Conservation (phyloP, 2,113 vertebrate species). For the Mormyrus iriodes region DNA sequence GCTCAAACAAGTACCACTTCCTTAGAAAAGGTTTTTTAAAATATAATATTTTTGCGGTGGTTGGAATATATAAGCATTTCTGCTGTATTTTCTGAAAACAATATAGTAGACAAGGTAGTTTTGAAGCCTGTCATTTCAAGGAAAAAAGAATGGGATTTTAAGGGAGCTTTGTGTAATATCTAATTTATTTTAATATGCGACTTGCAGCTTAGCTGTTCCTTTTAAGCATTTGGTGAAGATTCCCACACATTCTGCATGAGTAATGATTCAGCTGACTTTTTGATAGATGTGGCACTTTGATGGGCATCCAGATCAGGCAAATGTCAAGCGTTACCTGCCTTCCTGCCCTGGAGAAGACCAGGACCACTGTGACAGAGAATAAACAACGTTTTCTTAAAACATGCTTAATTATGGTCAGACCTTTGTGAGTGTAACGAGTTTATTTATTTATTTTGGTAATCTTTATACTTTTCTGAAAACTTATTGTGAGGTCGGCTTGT, state of each 20-base stretch:
- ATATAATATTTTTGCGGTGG: not conserved
- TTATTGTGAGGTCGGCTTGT: not conserved
- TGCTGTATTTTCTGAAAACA: not conserved
- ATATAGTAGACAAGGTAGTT: conserved; percentile 15
- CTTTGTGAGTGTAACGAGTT: not conserved
- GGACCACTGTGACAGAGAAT: not conserved
- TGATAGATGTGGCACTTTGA: conserved; percentile 43
- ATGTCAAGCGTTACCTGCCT: conserved; percentile 16
- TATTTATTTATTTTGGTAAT: not conserved
- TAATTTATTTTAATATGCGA: conserved; percentile 57
- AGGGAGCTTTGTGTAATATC: conserved; percentile 58
- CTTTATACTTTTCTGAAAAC: not conserved
- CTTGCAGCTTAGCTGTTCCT: conserved; percentile 60
- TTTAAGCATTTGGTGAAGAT: conserved; percentile 58
- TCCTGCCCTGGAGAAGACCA: conserved; percentile 38
- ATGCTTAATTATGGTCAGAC: not conserved
- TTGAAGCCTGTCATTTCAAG: conserved; percentile 1
- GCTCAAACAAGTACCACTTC: not conserved
- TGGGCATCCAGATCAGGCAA: conserved; percentile 44
- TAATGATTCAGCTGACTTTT: conserved; percentile 54
- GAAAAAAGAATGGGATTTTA: conserved; percentile 40
- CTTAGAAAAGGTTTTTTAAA: not conserved
- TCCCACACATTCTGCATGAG: conserved; percentile 49
- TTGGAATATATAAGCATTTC: not conserved
- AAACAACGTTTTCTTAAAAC: conserved; percentile 13